Conservation (phyloP, 2,888 invertebrate species). For the Erebia epiphron region DNA sequence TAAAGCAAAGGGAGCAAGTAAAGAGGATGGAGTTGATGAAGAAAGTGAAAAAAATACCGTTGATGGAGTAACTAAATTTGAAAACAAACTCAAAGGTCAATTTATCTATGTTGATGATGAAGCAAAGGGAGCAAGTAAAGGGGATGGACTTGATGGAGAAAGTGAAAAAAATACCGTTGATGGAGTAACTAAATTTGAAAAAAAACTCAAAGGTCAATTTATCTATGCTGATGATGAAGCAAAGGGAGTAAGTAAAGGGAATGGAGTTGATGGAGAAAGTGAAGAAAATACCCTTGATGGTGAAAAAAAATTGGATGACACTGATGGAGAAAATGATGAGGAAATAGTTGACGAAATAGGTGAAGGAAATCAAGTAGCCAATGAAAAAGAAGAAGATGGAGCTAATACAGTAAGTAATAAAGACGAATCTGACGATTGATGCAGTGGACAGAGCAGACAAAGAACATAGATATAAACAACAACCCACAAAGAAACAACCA, state of each 20-base stretch:
- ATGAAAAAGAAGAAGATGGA: neutral
- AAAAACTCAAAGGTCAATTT: no score
- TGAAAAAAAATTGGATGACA: neutral
- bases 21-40: no score
- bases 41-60: no score
- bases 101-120: neutral
- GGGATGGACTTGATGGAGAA: neutral
- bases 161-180: neutral
- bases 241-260: neutral
- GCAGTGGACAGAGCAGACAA: neutral
- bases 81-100: no score
- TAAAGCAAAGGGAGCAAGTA: no score
- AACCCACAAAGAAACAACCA: no score
- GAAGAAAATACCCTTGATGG: neutral
- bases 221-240: neutral
- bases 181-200: neutral
- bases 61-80: no score
- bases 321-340: neutral
- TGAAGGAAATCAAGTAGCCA: neutral
- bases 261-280: neutral
- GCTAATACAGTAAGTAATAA: neutral
- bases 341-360: neutral
- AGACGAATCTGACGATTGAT: neutral
- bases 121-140: neutral
- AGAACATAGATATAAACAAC: no score